Evolutionary conservation across 2,113 vertebrate species (phyloP).

Genomic region (Diadophis punctatus): DNA sequence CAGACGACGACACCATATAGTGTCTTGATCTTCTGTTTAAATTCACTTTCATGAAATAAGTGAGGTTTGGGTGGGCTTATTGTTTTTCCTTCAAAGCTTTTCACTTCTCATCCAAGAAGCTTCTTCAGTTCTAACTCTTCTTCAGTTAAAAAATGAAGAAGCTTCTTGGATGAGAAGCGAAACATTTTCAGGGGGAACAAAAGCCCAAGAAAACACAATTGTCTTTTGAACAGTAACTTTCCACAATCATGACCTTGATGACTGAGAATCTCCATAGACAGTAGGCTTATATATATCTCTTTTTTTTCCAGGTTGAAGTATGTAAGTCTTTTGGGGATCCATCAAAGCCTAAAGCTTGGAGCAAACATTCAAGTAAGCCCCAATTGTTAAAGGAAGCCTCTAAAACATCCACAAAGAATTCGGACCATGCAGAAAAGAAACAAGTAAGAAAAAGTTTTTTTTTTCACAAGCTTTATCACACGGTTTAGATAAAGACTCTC

Average conservation of each 20-base stretch:
- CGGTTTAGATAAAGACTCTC: neutral
- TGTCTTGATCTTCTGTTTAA: neutral
- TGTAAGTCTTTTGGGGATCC: slow-evolving; percentile 94
- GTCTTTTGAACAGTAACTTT: neutral
- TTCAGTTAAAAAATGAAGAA: neutral
- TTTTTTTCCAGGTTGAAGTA: slow-evolving; percentile 79
- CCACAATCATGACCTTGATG: neutral
- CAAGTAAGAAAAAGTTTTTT: slow-evolving; percentile 55
- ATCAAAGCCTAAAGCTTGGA: slow-evolving; percentile 86
- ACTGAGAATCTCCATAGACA: neutral
- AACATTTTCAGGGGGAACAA: neutral
- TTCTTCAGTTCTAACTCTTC: neutral
- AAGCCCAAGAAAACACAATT: neutral
- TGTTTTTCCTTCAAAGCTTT: neutral
- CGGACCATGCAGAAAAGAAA: slow-evolving; percentile 39
- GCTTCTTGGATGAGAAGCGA: neutral
- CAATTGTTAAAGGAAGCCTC: slow-evolving; percentile 22
- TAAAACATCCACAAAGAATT: slow-evolving; percentile 24
- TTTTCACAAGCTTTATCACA: rapidly evolving
- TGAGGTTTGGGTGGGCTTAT: neutral
- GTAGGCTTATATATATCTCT: neutral
- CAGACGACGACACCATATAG: neutral
- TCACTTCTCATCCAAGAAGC: neutral
- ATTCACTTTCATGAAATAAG: neutral
- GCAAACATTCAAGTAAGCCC: slow-evolving; percentile 78